Base-by-base conservation (phyloP, 2,113 vertebrate genomes). In the Anguilla japonica region DNA sequence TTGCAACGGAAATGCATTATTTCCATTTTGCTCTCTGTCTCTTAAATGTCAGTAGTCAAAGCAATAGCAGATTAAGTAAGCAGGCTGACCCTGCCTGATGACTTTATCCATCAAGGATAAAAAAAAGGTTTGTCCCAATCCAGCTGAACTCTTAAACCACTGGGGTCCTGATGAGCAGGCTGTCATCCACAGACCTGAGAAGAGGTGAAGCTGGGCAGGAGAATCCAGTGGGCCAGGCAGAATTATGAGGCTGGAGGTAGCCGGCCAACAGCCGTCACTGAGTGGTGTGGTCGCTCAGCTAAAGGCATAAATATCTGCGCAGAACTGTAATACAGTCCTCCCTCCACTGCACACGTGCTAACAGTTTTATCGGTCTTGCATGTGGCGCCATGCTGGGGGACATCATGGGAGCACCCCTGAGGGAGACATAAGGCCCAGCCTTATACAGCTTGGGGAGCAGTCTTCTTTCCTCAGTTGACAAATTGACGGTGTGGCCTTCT, bases 131-230 rank as follows among this genome's bases (percentile, higher is more conserved):
- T 85, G 87, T 86, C 50, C 79, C 53, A 83, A 67, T 89, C 81
- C 60, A 86, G 43, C 81, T 67, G 40, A 81, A 80, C 88, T 90
- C 85, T 81, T 85, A 88, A 89, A 89, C 81, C 83, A 43, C 86
- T 89, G 40, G 2, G 20, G 79, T 75, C 34, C 81, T 84, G 29
- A 67, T 87, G 41, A 87, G 79, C 39, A 87, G 88, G 83, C 43
- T 29, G 81, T 81, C 57, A 81, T 88, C 67, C 82, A 86, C 39
- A 82, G 7, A 2, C 82, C 75, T 56, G n/a, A 84, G 39, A 60
- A n/a, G 34, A 34, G 29, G 26, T 63, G 26, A 34, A 34, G 29
- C 20, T 81, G 50, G 26, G 83, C 79, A 79, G 80, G 26, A 79
- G 53, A 86, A 46, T 16, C 40, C 11, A 87, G 16, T 22, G 43